Percentiles rank a stretch among this genome's conserved stretches.
These are phyloP conservation scores for Sciurus niger DNA, from an alignment of 2,113 vertebrate genomes.

Conservation along the genomic window DNA sequence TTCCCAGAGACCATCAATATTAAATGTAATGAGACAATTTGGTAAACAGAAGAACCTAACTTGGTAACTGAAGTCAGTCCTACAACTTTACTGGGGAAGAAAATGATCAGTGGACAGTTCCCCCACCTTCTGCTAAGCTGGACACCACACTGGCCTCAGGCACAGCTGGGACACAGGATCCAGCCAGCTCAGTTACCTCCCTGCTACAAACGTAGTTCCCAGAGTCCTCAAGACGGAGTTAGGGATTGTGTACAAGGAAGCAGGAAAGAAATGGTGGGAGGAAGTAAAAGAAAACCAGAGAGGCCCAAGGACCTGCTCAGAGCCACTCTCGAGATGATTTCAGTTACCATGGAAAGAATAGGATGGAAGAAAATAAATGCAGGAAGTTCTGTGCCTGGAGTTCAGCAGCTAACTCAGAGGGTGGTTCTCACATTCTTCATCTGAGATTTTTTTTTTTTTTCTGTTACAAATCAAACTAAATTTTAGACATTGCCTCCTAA, in stretches of 20 bases:
- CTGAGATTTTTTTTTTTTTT: slow-evolving; percentile 12
- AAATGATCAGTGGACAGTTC: background rate
- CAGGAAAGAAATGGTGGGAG: background rate
- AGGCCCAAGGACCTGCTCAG: background rate
- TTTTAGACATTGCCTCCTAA: background rate
- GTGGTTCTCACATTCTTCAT: background rate
- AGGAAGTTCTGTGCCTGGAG: background rate
- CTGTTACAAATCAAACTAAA: background rate
- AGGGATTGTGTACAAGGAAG: background rate
- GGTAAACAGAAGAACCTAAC: background rate
- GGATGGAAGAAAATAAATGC: background rate
- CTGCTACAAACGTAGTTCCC: background rate
- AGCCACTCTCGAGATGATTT: background rate
- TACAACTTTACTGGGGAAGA: background rate
- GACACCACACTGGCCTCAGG: background rate
- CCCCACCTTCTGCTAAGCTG: background rate
- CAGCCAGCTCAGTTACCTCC: background rate
- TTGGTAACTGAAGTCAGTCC: background rate
- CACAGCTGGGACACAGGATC: rapidly evolving
- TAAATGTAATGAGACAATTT: background rate
- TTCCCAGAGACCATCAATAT: too few species aligned
- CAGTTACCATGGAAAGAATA: background rate
- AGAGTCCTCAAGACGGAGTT: background rate
- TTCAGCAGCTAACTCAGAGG: background rate
- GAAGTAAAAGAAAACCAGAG: background rate